These are phyloP conservation scores for Polypedilum vanderplanki DNA, from an alignment of 1,140 invertebrate genomes.

Conservation along the genomic window DNA sequence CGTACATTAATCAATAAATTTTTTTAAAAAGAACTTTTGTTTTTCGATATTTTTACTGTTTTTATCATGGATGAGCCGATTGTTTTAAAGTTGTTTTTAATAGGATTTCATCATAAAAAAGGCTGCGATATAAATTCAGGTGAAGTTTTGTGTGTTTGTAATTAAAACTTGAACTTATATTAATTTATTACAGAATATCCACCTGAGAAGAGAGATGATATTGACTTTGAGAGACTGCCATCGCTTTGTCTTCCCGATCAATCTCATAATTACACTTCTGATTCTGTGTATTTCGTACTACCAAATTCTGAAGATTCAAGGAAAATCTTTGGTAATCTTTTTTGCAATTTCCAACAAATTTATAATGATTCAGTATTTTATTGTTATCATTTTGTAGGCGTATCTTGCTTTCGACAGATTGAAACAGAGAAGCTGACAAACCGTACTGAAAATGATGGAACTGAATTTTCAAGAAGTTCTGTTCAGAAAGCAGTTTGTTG, in stretches of 20 bases:
- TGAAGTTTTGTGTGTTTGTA: too few species aligned
- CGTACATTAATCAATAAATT: too few species aligned
- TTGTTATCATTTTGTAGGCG: conserved; percentile 38
- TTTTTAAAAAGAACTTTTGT: too few species aligned
- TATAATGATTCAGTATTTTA: too few species aligned
- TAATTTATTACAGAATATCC: neutral
- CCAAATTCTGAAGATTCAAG: conserved; percentile 57
- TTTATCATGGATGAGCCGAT: neutral
- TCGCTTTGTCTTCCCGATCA: conserved; percentile 94
- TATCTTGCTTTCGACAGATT: conserved; percentile 97
- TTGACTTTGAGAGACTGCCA: conserved; percentile 52
- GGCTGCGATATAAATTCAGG: neutral
- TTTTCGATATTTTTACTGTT: too few species aligned
- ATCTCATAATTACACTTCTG: conserved; percentile 93
- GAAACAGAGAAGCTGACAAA: conserved; percentile 63
- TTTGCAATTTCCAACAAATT: too few species aligned
- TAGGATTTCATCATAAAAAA: conserved; percentile 21
- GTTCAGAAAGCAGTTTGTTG: conserved; percentile 61
- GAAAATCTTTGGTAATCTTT: neutral
- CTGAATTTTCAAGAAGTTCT: conserved; percentile 57
- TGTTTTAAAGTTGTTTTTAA: neutral
- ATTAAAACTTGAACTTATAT: too few species aligned
- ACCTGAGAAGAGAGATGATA: neutral
- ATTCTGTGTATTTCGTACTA: conserved; percentile 94
- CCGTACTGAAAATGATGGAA: conserved; percentile 26